Evolutionary conservation across 2,797 vertebrate genomes (phyloP), one percentile per base, ranked within the genome.

Genomic region (Neosilurus hyrtlii): DNA sequence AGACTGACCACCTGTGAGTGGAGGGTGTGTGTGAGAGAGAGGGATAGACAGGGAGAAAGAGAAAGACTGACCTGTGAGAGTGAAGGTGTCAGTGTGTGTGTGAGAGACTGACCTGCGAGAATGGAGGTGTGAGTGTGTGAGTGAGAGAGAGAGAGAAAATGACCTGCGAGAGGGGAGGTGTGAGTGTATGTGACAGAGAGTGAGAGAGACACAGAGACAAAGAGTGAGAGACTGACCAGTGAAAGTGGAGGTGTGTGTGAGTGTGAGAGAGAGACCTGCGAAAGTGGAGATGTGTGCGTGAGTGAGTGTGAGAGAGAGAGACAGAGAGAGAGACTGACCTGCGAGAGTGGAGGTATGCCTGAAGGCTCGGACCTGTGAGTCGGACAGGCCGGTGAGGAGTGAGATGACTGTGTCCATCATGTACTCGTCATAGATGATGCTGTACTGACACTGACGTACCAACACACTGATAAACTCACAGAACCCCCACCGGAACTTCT

Each of bases 331-430:
- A 63, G 59, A 1, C 87, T 86, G 88, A 98, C 98, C 98, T 96
- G 98, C 98, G 92, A 99, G 95, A 35, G 98, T 99, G 93, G 97
- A 98, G 88, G 98, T 99, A 95, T 99, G 98, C 93, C 98, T 96
- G 93, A 99, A 99, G 70, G 98, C 98, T 93, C 98, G 94, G 92
- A 99, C 98, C 92, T 99, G 98, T 0, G 98, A 99, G 91, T 99
- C 98, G 10, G 97, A 99, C 73, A 99, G 94, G 90, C 98, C 98
- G 57, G 98, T 99, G 74, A 99, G 97, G 87, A 99, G 96, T 68
- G 98, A 99, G 93, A 99, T 99, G 87, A 99, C 95, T 2, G 97
- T 99, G 88, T 99, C 98, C 98, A 99, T 99, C 97, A 99, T 99
- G 91, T 99, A 99, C 66, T 99, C 98, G 90, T 99, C 98, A 90